These are phyloP conservation scores for Neosalanx taihuensis DNA, from an alignment of 2,797 vertebrate species.

Conservation along the genomic window DNA sequence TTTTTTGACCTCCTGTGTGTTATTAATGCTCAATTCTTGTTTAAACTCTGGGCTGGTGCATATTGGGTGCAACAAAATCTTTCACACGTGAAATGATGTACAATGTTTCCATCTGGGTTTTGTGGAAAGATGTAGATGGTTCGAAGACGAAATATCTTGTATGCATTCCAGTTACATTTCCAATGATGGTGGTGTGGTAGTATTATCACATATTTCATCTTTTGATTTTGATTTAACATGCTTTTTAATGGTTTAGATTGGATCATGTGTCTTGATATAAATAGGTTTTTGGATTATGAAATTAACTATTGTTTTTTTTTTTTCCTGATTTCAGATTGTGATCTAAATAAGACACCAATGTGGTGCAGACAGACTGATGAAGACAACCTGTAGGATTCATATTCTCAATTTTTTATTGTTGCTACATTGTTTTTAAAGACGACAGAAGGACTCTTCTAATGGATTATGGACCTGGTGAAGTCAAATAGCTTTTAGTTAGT, in stretches of 20 bases:
- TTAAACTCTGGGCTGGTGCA: neutral
- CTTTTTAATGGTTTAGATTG: too few species aligned
- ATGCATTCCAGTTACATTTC: too few species aligned
- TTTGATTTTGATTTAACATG: too few species aligned
- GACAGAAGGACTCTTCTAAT: constrained; percentile 19
- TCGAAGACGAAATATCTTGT: too few species aligned
- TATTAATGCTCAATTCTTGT: neutral
- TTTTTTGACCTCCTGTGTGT: constrained; percentile 2
- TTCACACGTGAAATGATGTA: neutral
- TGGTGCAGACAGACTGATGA: constrained; percentile 12
- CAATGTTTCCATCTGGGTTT: neutral
- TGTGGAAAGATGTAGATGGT: too few species aligned
- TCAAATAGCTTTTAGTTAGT: neutral
- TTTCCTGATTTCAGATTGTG: constrained; percentile 22
- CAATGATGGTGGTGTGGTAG: too few species aligned
- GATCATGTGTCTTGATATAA: neutral
- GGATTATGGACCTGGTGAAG: constrained; percentile 34
- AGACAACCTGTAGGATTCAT: constrained; percentile 23
- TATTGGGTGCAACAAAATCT: too few species aligned
- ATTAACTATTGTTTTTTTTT: constrained; percentile 3
- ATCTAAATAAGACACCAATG: neutral
- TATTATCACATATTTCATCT: too few species aligned
- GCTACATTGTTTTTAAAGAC: constrained; percentile 1
- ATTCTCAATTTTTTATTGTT: constrained; percentile 6
- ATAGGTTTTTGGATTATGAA: neutral